Conservation (phyloP, 2,888 invertebrate species). For the Bugula neritina region DNA sequence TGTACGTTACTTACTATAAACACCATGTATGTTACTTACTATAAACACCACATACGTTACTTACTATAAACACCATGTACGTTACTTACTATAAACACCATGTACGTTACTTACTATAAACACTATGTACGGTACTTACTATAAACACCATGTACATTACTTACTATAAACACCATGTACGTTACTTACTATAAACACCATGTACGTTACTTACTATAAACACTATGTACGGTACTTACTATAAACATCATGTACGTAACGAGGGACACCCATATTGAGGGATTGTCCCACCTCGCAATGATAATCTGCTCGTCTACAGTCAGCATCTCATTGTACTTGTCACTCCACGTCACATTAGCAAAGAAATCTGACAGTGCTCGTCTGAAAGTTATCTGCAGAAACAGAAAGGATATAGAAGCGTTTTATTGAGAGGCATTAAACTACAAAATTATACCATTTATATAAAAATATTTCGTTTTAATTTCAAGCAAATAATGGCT, state of each 20-base stretch:
- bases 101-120: too few species aligned
- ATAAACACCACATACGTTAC: too few species aligned
- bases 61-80: constrained; percentile 23
- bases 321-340: constrained; percentile 40
- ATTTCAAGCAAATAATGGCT: too few species aligned
- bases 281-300: constrained; percentile 21
- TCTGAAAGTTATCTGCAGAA: constrained; percentile 26
- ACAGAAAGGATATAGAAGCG: neutral
- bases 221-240: constrained; percentile 17
- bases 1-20: constrained; percentile 11
- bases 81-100: constrained; percentile 8
- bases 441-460: too few species aligned
- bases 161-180: constrained; percentile 23
- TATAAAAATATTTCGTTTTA: too few species aligned
- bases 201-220: constrained; percentile 11
- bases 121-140: too few species aligned
- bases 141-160: constrained; percentile 10
- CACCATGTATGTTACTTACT: neutral
- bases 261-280: constrained; percentile 9
- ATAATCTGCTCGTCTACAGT: constrained; percentile 18
- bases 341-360: constrained; percentile 47
- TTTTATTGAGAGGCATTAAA: too few species aligned
- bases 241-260: constrained; percentile 7
- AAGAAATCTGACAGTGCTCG: constrained; percentile 13
- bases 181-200: constrained; percentile 8